Base-by-base conservation (phyloP, 2,797 vertebrate species). In the Melanotaenia parkinsoni region DNA sequence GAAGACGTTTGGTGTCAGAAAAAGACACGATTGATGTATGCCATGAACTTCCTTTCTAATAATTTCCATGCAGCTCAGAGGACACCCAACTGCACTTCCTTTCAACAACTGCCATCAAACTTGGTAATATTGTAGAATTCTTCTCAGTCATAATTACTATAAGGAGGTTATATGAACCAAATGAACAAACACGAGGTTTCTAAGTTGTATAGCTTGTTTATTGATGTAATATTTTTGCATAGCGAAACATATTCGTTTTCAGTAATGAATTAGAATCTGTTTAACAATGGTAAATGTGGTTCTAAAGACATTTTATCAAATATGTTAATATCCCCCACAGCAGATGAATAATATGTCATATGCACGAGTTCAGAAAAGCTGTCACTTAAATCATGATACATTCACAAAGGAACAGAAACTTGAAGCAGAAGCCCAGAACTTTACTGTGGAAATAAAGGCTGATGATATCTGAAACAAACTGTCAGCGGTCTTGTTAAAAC, bases 131-230 rank as follows among this genome's bases (percentile, higher is more conserved):
- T 20, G 5, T 43, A 8, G 43, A 20, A 7, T 20, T 47, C 5
- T 20, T 7, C 5, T 47, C 43, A 14, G 12, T 13, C 38, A 47
- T 40, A 40, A 40, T 40, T 12, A 3, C 8, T 13, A 40, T 40
- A 16, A 40, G 38, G 38, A 45, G 11, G 0, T 45, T 20, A 24
- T 1, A 24, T 16, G 11, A 24, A 22, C 33, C 53, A 9, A 72
- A 69, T 24, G 22, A 67, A 70, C 18, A 70, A 40, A 69, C 35
- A 72, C 0, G 14, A 30, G 62, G 12, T 18, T 35, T 57, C 37
- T 91, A 88, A 94, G 90, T 95, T 94, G 89, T 95, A 94, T 95
- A 96, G 93, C 94, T 96, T 95, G 92, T 97, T 97, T 97, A 96
- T 92, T 95, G 82, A 94, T 91, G 94, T 90, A 85, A 92, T 88